phyloP scores from a whole-genome alignment of 2,797 vertebrate species.

The Microctenopoma steveboyesi region DNA sequence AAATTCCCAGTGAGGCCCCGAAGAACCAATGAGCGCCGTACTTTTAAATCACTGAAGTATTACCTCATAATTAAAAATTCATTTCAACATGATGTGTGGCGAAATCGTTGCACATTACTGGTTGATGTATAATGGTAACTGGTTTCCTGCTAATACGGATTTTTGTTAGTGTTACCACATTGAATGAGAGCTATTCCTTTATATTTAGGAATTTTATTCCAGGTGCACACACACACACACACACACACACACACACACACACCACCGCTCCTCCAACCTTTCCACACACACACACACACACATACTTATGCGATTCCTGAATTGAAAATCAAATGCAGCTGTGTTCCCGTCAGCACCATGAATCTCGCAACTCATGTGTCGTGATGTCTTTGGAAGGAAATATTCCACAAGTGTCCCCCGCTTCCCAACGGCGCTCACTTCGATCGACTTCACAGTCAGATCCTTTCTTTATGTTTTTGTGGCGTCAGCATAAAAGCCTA shows the following conservation, averaged over 20 bases:
- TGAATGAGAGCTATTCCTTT: slow-evolving; percentile 26
- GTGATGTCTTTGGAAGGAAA: slow-evolving; percentile 55
- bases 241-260: background rate
- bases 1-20: slow-evolving; percentile 32
- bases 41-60: slow-evolving; percentile 43
- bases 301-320: slow-evolving; percentile 67
- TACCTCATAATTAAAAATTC: slow-evolving; percentile 45
- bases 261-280: background rate
- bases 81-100: slow-evolving; percentile 33
- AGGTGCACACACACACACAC: slow-evolving; percentile 45
- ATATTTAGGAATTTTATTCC: slow-evolving; percentile 48
- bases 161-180: slow-evolving; percentile 14
- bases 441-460: slow-evolving; percentile 17
- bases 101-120: slow-evolving; percentile 27
- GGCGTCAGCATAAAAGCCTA: background rate
- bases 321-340: slow-evolving; percentile 79
- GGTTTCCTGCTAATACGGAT: slow-evolving; percentile 6
- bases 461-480: no score
- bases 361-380: slow-evolving; percentile 69
- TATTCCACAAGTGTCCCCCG: slow-evolving; percentile 55
- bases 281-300: slow-evolving; percentile 21
- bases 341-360: slow-evolving; percentile 69
- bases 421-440: slow-evolving; percentile 18
- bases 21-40: slow-evolving; percentile 37
- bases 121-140: slow-evolving; percentile 16